Evolutionary conservation across 1,140 invertebrate genomes (phyloP), one percentile per base, ranked within the genome.

Genomic region (Ceratina australensis): DNA sequence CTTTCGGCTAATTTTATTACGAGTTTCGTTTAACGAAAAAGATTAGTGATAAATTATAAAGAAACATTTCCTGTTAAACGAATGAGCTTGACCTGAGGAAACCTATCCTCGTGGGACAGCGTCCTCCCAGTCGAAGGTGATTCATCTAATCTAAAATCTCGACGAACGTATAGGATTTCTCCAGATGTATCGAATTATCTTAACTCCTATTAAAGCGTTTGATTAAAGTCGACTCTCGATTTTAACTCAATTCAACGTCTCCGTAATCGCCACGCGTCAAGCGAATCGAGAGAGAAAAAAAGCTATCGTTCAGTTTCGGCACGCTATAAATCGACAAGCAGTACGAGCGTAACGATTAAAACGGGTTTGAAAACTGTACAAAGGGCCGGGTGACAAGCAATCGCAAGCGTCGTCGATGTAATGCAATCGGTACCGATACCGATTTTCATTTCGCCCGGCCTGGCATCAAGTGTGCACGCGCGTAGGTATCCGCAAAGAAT

Each of bases 81-180:
- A 78, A 42, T 42, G 2, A 26, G 8, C 16, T 67, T 26, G 49
- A 76, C 72, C 61, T 28, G 50, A 47, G 82, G 85, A 88, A 88
- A 52, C 68, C 63, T 80, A 88, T 87, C 82, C 73, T 72, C 84
- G 82, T 87, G 86, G 85, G 86, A 87, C 78, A 67, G 28, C 28
- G 78, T 76, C 75, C 78, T 75, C 82, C 52, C 67, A 57, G 65
- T 81, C 72, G 76, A 64, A 72, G 78, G 69, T 80, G 75, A 87
- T 84, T 87, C 82, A 63, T 83, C 84, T 85, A 81, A 80, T 84
- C 82, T 86, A 65, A 72, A 87, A 87, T 80, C 84, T 87, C 76
- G 75, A 80, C 76, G 76, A 69, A 59, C 77, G 80, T 84, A 87
- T 86, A 81, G 78, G 59, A 80, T 87, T 86, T 87, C 86, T 54